Evolutionary conservation across 30 jellyfish, hydroid and myxozoan genomes (phyloP), one percentile per base, ranked within the genome.

Genomic region (Aurelia sp.): DNA sequence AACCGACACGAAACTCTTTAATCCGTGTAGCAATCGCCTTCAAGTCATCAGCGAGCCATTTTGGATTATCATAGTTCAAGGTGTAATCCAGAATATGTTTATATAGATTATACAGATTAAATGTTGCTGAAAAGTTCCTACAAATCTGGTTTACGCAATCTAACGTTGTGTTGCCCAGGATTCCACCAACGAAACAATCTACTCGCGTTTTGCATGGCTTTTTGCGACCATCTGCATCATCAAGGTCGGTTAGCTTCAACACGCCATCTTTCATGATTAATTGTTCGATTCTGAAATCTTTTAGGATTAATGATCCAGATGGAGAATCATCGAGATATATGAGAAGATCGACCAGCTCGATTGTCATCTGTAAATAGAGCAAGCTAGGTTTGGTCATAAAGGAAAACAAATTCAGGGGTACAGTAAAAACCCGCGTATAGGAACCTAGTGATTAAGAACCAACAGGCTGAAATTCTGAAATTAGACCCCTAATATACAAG

Each of bases 231-330:
- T 78, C 91, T 31, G 80, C 59, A 60, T 88, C 96, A 35, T 88
- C 96, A 8, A 88, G 85, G 66, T 88, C 96, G n/a, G 92, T 50
- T 7, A 88, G 86, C 20, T 79, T 79, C 6, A 88, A 53, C 33
- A 47, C 58, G 62, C 84, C 96, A 65, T 88, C 90, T 51, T 55
- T 89, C 7, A 79, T 15, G 8, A 88, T 78, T 47, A 88, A 71
- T 52, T 88, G 96, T 50, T 88, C 96, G 62, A 88, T 63, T 17
- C 92, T 88, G 58, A 88, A 88, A 44, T 88, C 96, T 33, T 60
- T 69, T 48, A 88, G 57, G 23, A 50, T 66, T 8, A 88, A 73
- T 19, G 92, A 59, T 21, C 96, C 96, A 3, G 73, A 55, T 13
- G 89, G 86, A 20, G 96, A 69, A 31, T 66, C 80, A 33, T 72